Evolutionary conservation across 1,140 invertebrate species (phyloP), one percentile per base, ranked within the genome.

Genomic region (Caenorhabditis tropicalis): DNA sequence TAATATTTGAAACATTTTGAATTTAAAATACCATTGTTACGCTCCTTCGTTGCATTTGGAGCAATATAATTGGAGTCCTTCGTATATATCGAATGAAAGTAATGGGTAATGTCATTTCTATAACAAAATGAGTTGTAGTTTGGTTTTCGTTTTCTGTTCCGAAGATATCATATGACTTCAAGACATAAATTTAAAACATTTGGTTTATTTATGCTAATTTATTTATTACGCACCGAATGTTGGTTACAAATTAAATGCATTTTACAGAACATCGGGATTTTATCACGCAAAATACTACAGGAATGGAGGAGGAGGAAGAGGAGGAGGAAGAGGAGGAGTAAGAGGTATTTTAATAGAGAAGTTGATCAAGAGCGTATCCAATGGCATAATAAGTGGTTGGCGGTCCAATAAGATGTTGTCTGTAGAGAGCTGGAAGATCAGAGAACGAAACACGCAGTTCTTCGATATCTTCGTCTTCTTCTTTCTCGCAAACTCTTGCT

Each of bases 341-440:
- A 10, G 39, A 19, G 7, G 31, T 36, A 27, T 70, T 15, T 74
- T 29, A 36, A 21, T 74, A n/a, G 10, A 74, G 36, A 24, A 74
- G 36, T 12, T 74, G 65, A 43, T 74, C 65, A 10, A 74, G 36
- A 46, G n/a, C 65, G 19, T 36, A 74, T 46, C 65, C 65, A 0
- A 74, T 74, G n/a, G 65, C 65, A 74, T 74, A 74, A n/a, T 74
- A 74, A 27, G 65, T 74, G n/a, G 36, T 74, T 24, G 65, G 65
- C 1, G 65, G 36, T 12, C 65, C 65, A 24, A 74, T 10, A 43
- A 15, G 12, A 12, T 74, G 33, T 46, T 74, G 65, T 43, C 10
- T 39, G 65, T 74, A 74, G 15, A 74, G 36, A 7, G 65, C 33
- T 5, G 65, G 29, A 12, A 74, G n/a, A 74, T 74, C 65, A 5